A percentile compares a stretch with the other conserved stretches of the same genome.
Conservation (phyloP, 2,888 invertebrate genomes). For the Meandrusa payeni region DNA sequence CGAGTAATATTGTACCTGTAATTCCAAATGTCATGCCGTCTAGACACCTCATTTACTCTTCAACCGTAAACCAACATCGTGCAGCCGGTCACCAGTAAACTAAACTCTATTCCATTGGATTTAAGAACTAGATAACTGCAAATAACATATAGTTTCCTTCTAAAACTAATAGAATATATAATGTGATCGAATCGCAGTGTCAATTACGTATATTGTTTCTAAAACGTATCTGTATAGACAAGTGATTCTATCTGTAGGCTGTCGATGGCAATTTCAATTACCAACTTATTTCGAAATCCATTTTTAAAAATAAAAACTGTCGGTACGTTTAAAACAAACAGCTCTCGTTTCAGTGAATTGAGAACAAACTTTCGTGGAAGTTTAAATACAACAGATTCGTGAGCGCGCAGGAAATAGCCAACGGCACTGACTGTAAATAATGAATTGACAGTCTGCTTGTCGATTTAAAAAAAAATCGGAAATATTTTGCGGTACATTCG, state of each 20-base stretch:
- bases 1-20: neutral
- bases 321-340: slow-evolving; percentile 3
- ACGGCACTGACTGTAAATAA: slow-evolving; percentile 6
- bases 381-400: slow-evolving; percentile 12
- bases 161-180: slow-evolving; percentile 47
- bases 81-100: slow-evolving; percentile 16
- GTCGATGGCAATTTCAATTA: slow-evolving; percentile 1
- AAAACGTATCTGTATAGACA: slow-evolving; percentile 14
- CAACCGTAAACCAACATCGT: slow-evolving; percentile 6
- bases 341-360: slow-evolving; percentile 2
- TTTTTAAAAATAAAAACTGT: slow-evolving; percentile 13
- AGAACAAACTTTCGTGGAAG: slow-evolving; percentile 13
- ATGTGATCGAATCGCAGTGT: slow-evolving; percentile 34
- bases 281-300: neutral
- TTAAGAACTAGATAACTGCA: slow-evolving; percentile 11
- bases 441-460: slow-evolving; percentile 4
- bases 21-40: slow-evolving; percentile 18
- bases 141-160: slow-evolving; percentile 18
- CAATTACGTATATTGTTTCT: slow-evolving; percentile 30
- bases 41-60: slow-evolving; percentile 20
- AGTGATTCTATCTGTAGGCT: neutral
- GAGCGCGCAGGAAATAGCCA: slow-evolving; percentile 7
- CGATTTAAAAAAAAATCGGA: slow-evolving; percentile 4
- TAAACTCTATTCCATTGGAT: slow-evolving; percentile 16
- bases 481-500: neutral